A percentile compares a stretch with the other conserved stretches of the same genome.
These are phyloP conservation scores for Upupa epops DNA, from an alignment of 2,113 vertebrate genomes.

Conservation along the genomic window DNA sequence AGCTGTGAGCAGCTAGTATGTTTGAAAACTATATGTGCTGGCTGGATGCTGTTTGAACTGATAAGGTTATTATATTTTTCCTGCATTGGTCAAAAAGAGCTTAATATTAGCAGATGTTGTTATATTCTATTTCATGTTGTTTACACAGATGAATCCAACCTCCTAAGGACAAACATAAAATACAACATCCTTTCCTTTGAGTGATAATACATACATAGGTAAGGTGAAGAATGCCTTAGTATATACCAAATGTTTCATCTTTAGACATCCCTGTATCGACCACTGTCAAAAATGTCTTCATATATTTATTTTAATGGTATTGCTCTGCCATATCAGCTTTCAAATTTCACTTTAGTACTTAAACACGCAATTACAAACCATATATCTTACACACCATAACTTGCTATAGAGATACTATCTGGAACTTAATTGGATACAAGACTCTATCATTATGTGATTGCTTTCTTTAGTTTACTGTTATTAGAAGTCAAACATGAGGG, in stretches of 20 bases:
- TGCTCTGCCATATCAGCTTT: neutral
- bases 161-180: neutral
- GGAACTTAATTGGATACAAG: neutral
- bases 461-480: neutral
- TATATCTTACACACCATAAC: neutral
- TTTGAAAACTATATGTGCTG: neutral
- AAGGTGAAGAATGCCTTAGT: neutral
- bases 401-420: neutral
- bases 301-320: neutral
- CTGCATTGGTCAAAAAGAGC: neutral
- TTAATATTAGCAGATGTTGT: neutral
- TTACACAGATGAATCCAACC: neutral
- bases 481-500: neutral
- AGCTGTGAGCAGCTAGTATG: neutral
- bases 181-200: neutral
- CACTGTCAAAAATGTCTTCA: neutral
- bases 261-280: neutral
- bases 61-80: neutral
- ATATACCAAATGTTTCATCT: neutral
- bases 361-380: neutral
- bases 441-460: accelerated
- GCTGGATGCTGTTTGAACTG: neutral
- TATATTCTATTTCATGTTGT: neutral
- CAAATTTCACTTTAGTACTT: neutral
- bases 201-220: neutral